Percentiles rank a stretch among this genome's conserved stretches.
Evolutionary conservation across 2,797 vertebrate species (phyloP).

Genomic region (Pseudochirops cupreus): DNA sequence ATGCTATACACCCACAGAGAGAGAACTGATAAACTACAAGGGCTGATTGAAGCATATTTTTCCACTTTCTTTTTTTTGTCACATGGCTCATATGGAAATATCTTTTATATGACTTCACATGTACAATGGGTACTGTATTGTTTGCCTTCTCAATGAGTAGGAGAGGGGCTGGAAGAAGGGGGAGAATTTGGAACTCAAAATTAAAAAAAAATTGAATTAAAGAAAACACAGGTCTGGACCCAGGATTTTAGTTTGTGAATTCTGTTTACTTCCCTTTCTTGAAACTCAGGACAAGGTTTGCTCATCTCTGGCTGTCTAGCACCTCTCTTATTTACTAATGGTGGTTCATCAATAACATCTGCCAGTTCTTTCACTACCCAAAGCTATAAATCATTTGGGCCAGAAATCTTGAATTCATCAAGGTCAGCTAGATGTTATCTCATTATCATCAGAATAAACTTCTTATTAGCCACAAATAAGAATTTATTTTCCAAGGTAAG

Average conservation of each 20-base stretch:
- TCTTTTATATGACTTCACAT: neutral
- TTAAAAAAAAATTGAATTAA: neutral
- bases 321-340: neutral
- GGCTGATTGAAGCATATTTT: neutral
- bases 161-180: neutral
- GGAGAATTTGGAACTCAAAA: neutral
- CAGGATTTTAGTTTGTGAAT: neutral
- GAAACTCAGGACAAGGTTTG: neutral
- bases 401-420: neutral
- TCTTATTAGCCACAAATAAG: neutral
- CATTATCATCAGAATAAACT: neutral
- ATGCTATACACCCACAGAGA: neutral
- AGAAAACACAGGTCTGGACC: neutral
- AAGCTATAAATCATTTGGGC: neutral
- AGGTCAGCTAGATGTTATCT: neutral
- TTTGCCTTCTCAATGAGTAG: neutral
- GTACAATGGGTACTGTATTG: neutral
- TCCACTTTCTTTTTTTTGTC: neutral
- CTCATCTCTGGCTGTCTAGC: neutral
- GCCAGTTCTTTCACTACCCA: neutral
- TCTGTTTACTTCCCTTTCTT: neutral
- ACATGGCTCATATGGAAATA: neutral
- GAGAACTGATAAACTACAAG: neutral
- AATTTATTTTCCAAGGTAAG: neutral
- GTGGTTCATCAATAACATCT: neutral